Conservation (phyloP, 2,797 vertebrate species). For the Decapterus maruadsi region DNA sequence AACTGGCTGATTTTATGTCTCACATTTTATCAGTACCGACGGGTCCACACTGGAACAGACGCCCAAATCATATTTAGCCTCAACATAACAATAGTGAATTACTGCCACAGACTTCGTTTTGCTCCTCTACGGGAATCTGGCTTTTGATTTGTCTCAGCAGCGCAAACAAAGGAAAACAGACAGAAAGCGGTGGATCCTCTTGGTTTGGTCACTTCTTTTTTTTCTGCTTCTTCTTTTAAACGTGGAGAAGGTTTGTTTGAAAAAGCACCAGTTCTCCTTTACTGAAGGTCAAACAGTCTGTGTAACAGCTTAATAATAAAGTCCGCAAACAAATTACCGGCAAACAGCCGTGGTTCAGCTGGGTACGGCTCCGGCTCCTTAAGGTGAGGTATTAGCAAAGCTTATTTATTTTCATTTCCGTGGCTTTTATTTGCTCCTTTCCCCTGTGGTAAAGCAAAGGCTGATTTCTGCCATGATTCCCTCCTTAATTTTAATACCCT, state of each 20-base stretch:
- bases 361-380: conserved; percentile 91
- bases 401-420: conserved; percentile 98
- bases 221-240: conserved; percentile 16
- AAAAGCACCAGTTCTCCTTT: conserved; percentile 80
- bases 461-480: conserved; percentile 98
- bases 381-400: conserved; percentile 95
- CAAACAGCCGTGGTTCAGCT: conserved; percentile 86
- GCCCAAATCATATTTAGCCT: not conserved
- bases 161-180: not conserved
- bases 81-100: not conserved
- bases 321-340: conserved; percentile 84
- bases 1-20: not conserved
- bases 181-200: not conserved
- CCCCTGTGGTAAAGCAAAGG: conserved; percentile 92
- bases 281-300: conserved; percentile 94
- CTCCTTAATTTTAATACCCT: conserved; percentile 99
- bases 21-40: not conserved
- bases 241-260: conserved; percentile 49
- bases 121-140: not conserved
- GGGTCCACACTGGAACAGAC: not conserved
- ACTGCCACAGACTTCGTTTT: not conserved
- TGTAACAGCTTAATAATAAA: conserved; percentile 90
- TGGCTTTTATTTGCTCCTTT: conserved; percentile 95
- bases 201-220: conserved; percentile 16
- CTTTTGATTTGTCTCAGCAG: not conserved